Conservation (phyloP, 2,797 vertebrate species). For the Hyperoplus lanceolatus region DNA sequence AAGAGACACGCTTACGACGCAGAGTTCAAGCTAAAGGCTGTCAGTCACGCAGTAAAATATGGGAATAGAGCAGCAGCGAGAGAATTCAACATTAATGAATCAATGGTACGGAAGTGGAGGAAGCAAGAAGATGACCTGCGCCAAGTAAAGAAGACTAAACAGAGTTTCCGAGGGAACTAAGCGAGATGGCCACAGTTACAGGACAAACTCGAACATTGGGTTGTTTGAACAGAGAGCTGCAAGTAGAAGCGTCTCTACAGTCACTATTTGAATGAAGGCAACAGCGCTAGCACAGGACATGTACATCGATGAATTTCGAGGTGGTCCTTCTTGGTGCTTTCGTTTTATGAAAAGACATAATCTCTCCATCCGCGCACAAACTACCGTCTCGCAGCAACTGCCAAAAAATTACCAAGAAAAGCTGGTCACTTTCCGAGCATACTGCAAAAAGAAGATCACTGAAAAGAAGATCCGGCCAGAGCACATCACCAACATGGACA, state of each 20-base stretch:
- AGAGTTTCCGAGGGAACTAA: neutral
- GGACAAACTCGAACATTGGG: neutral
- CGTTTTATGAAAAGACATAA: slow-evolving; percentile 16
- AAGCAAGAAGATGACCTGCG: neutral
- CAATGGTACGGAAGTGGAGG: neutral
- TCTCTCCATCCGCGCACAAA: slow-evolving; percentile 16
- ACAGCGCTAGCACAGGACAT: neutral
- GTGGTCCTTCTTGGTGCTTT: slow-evolving; percentile 21
- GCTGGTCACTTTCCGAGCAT: neutral
- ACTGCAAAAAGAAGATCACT: slow-evolving; percentile 12
- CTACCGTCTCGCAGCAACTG: neutral
- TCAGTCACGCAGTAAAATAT: neutral
- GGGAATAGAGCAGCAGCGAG: neutral
- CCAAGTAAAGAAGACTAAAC: neutral
- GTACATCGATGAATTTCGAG: neutral
- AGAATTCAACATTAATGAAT: neutral
- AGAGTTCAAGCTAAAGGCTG: neutral
- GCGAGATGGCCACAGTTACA: neutral
- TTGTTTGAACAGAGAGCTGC: neutral
- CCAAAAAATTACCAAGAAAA: neutral
- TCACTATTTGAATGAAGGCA: neutral
- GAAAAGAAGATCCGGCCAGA: slow-evolving; percentile 15
- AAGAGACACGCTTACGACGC: neutral
- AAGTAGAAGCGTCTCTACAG: neutral
- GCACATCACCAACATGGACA: neutral